Percentiles rank a stretch among this genome's conserved stretches.
Evolutionary conservation across 2,888 invertebrate genomes (phyloP).

Genomic region (Macrosiphum euphorbiae): DNA sequence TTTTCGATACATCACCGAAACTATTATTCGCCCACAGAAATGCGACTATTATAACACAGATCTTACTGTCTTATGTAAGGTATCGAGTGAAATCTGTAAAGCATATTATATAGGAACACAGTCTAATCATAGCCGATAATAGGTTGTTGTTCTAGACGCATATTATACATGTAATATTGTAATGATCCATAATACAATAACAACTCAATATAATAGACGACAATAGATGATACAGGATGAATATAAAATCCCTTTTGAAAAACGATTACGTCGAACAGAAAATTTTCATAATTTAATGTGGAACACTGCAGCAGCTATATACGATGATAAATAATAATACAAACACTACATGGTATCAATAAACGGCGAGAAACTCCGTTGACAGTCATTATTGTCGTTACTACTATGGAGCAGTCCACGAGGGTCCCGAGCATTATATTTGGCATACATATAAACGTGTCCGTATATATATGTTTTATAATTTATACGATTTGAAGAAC

Average conservation of each 20-base stretch:
- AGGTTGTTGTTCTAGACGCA: background rate
- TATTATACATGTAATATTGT: background rate
- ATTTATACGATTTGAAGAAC: conserved; percentile 50
- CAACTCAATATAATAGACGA: background rate
- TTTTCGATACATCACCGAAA: background rate
- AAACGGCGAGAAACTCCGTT: background rate
- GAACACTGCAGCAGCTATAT: background rate
- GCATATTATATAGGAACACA: background rate
- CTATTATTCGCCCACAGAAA: background rate
- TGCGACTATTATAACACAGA: background rate
- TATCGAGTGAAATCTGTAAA: background rate
- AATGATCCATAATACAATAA: background rate
- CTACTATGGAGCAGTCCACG: background rate
- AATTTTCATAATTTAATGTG: background rate
- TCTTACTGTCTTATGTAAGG: background rate
- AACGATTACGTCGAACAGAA: background rate
- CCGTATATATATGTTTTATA: background rate
- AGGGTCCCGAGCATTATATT: conserved; percentile 12
- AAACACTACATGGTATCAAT: background rate
- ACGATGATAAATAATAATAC: background rate
- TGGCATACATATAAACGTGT: background rate
- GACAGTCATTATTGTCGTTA: conserved; percentile 27
- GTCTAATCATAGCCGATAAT: background rate
- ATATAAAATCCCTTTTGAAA: background rate
- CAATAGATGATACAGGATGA: background rate